phyloP scores from a whole-genome alignment of 2,888 invertebrate species.

The Mesodorylaimus sp. region DNA sequence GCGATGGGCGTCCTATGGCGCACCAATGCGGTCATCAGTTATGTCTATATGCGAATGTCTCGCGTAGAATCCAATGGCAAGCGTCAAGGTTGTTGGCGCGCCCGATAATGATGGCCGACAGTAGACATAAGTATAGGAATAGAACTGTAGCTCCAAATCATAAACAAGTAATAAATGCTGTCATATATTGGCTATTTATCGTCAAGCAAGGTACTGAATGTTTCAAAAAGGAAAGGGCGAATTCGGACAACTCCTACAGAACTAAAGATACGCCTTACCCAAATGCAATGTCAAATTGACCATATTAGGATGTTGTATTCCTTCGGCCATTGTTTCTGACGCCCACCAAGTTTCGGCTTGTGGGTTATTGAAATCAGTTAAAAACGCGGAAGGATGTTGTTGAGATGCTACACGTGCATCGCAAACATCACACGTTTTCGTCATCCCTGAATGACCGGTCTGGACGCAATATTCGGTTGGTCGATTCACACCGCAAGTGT shows the following conservation, averaged over 20 bases:
- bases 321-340: conserved; percentile 88
- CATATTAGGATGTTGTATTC: conserved; percentile 67
- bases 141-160: too few species aligned
- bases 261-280: conserved; percentile 38
- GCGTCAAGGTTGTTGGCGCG: too few species aligned
- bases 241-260: neutral
- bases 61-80: too few species aligned
- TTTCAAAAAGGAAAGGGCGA: neutral
- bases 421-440: conserved; percentile 39
- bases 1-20: too few species aligned
- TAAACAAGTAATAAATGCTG: too few species aligned
- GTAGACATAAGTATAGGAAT: too few species aligned
- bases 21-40: too few species aligned
- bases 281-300: conserved; percentile 78
- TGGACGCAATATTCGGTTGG: conserved; percentile 70
- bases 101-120: too few species aligned
- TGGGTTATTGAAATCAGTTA: conserved; percentile 78
- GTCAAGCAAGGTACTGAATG: too few species aligned
- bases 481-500: conserved; percentile 74
- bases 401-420: conserved; percentile 40
- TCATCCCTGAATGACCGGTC: conserved; percentile 47
- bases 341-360: conserved; percentile 92
- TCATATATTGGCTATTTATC: too few species aligned
- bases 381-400: conserved; percentile 51
- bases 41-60: too few species aligned